Conservation (phyloP, 2,888 invertebrate genomes). For the Liposcelis brunnea region DNA sequence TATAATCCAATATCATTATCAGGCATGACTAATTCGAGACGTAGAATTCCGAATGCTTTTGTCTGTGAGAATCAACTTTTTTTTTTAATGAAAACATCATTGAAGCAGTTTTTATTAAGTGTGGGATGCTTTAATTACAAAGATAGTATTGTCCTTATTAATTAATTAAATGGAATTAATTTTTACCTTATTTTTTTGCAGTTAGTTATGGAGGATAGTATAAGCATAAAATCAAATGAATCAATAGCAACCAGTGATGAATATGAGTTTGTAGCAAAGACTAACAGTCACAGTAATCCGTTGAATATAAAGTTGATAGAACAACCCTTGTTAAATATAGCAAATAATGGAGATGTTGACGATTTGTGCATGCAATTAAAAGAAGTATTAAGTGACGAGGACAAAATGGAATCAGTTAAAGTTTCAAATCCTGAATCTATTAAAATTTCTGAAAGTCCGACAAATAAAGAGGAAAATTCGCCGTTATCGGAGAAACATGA, state of each 20-base stretch:
- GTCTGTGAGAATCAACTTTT: neutral
- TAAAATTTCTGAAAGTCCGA: conserved; percentile 9
- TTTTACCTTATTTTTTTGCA: no score
- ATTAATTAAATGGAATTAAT: no score
- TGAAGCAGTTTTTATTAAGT: neutral
- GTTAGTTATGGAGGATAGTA: conserved; percentile 42
- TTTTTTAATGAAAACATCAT: neutral
- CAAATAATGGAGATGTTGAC: conserved; percentile 43
- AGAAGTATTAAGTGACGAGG: conserved; percentile 29
- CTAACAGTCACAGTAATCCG: conserved; percentile 15
- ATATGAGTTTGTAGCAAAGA: conserved; percentile 46
- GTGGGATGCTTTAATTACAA: neutral
- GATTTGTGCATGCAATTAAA: conserved; percentile 33
- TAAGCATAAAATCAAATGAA: conserved; percentile 48
- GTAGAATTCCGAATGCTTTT: neutral
- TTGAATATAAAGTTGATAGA: conserved; percentile 21
- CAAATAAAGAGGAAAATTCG: conserved; percentile 12
- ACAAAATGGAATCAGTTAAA: conserved; percentile 9
- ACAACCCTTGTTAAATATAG: conserved; percentile 40
- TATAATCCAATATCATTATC: no score
- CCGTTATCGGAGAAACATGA: conserved; percentile 3
- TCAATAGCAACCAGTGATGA: conserved; percentile 50
- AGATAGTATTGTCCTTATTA: no score
- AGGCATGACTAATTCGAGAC: no score
- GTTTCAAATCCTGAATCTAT: conserved; percentile 6